These are phyloP conservation scores for Bucorvus abyssinicus DNA, from an alignment of 2,797 vertebrate species.

Conservation along the genomic window DNA sequence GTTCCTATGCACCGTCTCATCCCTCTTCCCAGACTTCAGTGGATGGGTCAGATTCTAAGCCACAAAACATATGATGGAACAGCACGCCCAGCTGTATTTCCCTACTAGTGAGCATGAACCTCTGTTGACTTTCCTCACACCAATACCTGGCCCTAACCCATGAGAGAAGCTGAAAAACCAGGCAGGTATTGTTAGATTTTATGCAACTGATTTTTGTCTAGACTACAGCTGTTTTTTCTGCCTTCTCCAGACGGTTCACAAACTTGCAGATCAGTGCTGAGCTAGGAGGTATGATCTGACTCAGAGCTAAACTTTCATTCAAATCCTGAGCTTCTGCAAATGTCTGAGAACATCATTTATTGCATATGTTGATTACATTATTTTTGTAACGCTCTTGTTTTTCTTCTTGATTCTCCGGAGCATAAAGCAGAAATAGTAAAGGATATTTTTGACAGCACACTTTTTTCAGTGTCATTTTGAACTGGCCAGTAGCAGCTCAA, in stretches of 20 bases:
- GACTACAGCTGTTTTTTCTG: neutral
- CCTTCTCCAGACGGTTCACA: neutral
- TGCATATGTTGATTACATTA: neutral
- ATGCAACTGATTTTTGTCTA: constrained; percentile 21
- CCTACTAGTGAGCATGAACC: neutral
- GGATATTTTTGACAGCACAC: neutral
- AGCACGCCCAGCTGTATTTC: neutral
- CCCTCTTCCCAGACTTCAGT: neutral
- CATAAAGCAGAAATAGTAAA: constrained; percentile 14
- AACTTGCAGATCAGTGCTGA: neutral
- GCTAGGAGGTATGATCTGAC: constrained; percentile 5
- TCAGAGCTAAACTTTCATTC: constrained; percentile 35
- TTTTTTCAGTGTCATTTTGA: neutral
- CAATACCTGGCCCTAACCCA: neutral
- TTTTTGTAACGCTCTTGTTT: neutral
- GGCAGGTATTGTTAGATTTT: constrained; percentile 4
- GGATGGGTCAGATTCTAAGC: neutral
- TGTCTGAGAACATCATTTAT: neutral
- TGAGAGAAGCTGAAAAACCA: constrained; percentile 1
- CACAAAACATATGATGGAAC: neutral
- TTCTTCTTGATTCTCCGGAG: neutral
- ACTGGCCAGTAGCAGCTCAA: neutral
- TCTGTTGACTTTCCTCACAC: neutral
- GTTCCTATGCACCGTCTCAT: neutral
- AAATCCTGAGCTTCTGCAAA: neutral